Percentiles rank a stretch among this genome's conserved stretches.
Evolutionary conservation across 2,888 invertebrate species (phyloP).

Genomic region (Lepidochrysops patricia): DNA sequence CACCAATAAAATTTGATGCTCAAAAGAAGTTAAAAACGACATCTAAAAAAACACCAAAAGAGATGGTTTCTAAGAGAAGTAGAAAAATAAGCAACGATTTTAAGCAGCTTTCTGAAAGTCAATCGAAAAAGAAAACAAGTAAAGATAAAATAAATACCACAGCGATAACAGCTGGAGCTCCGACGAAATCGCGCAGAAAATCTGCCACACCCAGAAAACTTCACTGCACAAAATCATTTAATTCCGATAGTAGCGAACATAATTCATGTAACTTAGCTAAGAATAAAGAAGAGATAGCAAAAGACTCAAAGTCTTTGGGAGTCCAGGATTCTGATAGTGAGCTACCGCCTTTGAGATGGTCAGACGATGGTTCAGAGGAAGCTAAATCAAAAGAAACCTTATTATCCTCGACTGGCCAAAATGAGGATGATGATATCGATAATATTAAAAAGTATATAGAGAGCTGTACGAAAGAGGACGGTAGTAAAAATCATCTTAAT

Average conservation of each 20-base stretch:
- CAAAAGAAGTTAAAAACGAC: constrained; percentile 54
- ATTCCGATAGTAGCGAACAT: constrained; percentile 42
- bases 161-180: constrained; percentile 30
- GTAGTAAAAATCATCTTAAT: constrained; percentile 28
- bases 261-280: constrained; percentile 38
- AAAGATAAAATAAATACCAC: constrained; percentile 35
- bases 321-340: constrained; percentile 50
- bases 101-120: constrained; percentile 5
- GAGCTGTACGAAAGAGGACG: constrained; percentile 30
- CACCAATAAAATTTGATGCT: constrained; percentile 42
- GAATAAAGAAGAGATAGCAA: constrained; percentile 25
- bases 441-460: constrained; percentile 59
- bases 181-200: constrained; percentile 63
- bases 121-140: constrained; percentile 31
- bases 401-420: constrained; percentile 20
- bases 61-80: constrained; percentile 28
- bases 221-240: constrained; percentile 49
- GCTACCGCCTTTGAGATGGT: constrained; percentile 50
- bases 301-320: constrained; percentile 24
- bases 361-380: constrained; percentile 59
- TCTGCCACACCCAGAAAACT: constrained; percentile 67
- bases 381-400: constrained; percentile 32
- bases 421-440: constrained; percentile 51
- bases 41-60: constrained; percentile 47
- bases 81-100: constrained; percentile 12